phyloP scores from a whole-genome alignment of 2,113 vertebrate genomes.

The Micronisus gabar region DNA sequence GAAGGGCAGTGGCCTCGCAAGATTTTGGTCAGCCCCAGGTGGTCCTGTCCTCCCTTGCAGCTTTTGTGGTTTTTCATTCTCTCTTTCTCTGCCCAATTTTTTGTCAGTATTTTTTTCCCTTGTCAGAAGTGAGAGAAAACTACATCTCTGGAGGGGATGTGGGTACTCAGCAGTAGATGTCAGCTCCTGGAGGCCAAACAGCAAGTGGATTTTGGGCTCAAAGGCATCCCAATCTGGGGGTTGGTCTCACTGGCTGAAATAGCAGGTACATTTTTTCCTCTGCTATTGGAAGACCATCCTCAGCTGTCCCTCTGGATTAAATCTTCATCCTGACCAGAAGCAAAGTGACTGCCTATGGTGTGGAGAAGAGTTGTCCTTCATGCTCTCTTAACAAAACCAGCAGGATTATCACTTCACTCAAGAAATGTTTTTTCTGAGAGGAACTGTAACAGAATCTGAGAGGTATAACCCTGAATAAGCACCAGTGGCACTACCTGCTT shows the following conservation, averaged over 20 bases:
- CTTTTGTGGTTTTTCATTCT: background rate
- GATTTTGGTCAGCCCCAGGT: background rate
- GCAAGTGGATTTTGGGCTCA: background rate
- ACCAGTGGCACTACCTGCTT: background rate
- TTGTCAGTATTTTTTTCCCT: background rate
- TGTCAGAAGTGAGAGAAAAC: background rate
- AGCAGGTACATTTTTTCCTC: background rate
- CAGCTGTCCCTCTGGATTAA: background rate
- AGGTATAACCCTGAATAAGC: background rate
- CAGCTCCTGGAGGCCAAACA: background rate
- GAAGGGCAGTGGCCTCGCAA: background rate
- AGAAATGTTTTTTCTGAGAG: background rate
- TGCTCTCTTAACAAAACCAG: background rate
- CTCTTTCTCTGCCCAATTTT: background rate
- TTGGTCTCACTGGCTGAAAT: background rate
- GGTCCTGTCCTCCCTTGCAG: background rate
- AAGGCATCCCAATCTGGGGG: background rate
- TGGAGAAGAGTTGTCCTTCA: background rate
- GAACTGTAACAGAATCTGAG: background rate
- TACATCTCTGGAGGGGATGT: background rate
- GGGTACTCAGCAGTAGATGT: background rate
- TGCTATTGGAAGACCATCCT: background rate
- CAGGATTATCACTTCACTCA: background rate
- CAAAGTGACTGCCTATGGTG: background rate
- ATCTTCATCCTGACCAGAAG: background rate